Evolutionary conservation across 2,888 invertebrate genomes (phyloP).

Genomic region (Cataglyphis albicans): DNA sequence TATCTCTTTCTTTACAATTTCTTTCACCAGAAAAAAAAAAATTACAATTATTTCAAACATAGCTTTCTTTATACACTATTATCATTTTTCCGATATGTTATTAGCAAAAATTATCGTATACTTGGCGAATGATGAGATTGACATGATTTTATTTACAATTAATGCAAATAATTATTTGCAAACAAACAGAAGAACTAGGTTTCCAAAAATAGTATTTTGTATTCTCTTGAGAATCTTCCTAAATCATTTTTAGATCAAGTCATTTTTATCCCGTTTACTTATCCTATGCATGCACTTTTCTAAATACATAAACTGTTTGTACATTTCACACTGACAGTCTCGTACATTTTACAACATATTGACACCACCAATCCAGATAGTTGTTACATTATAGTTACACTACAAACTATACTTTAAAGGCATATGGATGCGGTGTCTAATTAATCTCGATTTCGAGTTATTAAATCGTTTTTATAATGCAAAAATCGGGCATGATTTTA

Average conservation of each 20-base stretch:
- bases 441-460: conserved; percentile 22
- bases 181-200: background rate
- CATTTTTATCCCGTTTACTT: conserved; percentile 39
- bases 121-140: conserved; percentile 2
- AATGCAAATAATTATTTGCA: conserved; percentile 2
- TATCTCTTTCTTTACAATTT: background rate
- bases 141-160: conserved; percentile 15
- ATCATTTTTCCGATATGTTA: background rate
- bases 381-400: conserved; percentile 49
- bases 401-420: conserved; percentile 51
- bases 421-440: conserved; percentile 71
- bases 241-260: conserved; percentile 2
- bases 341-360: conserved; percentile 50
- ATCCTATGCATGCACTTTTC: conserved; percentile 33
- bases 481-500: background rate
- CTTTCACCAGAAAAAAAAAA: background rate
- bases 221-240: conserved; percentile 19
- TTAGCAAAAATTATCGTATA: conserved; percentile 8
- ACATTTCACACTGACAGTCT: conserved; percentile 60
- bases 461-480: background rate
- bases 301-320: conserved; percentile 51
- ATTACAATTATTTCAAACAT: conserved; percentile 9
- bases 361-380: conserved; percentile 34
- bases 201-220: conserved; percentile 4
- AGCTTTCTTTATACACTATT: conserved; percentile 16